Conservation (phyloP, 2,113 vertebrate species). For the Parus major region DNA sequence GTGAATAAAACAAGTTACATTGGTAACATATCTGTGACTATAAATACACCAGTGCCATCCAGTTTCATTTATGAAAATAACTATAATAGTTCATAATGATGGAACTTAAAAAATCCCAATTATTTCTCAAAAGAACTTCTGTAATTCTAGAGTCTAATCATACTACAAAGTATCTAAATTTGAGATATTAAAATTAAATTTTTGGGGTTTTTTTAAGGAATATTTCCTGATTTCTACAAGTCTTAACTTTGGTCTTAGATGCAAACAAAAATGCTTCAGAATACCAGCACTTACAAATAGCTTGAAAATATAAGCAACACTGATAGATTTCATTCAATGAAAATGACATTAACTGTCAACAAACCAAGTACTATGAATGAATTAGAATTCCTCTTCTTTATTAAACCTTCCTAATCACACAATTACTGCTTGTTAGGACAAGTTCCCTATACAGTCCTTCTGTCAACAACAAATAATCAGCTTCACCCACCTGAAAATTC, state of each 20-base stretch:
- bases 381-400: conserved; percentile 64
- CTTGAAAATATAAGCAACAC: conserved; percentile 48
- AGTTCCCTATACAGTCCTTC: conserved; percentile 40
- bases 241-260: conserved; percentile 1
- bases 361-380: conserved; percentile 30
- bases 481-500: conserved; percentile 62
- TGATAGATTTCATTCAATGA: conserved; percentile 56
- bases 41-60: neutral
- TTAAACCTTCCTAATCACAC: conserved; percentile 66
- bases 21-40: neutral
- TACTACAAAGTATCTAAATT: neutral
- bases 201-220: neutral
- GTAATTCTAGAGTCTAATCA: neutral
- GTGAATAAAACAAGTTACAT: neutral
- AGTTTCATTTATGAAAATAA: neutral
- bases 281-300: conserved; percentile 32
- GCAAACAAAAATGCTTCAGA: conserved; percentile 39
- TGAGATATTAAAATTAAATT: neutral
- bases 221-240: neutral
- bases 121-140: neutral
- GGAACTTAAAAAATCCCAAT: neutral
- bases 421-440: conserved; percentile 74
- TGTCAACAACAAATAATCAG: conserved; percentile 76
- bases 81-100: neutral
- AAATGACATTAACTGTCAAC: conserved; percentile 73